Evolutionary conservation across 1,140 invertebrate genomes (phyloP).

Genomic region (Neodiprion lecontei): DNA sequence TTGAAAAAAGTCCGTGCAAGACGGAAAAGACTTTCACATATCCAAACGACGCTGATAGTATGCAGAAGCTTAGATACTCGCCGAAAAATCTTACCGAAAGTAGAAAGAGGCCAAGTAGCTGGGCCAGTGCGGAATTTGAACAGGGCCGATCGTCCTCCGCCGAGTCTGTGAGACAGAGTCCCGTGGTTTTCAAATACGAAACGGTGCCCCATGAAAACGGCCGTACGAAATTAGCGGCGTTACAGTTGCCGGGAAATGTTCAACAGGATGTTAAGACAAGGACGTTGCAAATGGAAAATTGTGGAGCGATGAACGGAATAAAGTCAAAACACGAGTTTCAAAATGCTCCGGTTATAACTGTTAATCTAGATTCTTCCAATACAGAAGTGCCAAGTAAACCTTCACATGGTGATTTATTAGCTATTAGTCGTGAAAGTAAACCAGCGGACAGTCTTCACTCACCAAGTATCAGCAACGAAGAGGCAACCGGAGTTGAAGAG

Average conservation of each 20-base stretch:
- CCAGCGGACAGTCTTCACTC: conserved; percentile 20
- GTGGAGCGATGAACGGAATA: conserved; percentile 25
- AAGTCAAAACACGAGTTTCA: conserved; percentile 26
- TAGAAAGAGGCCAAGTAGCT: conserved; percentile 38
- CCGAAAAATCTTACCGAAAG: conserved; percentile 32
- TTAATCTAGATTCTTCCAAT: conserved; percentile 38
- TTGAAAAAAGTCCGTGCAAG: conserved; percentile 36
- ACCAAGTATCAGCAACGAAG: conserved; percentile 29
- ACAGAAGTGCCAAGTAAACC: conserved; percentile 37
- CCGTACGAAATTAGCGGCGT: conserved; percentile 29
- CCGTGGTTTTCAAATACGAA: conserved; percentile 29
- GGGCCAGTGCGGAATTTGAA: conserved; percentile 38
- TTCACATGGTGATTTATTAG: conserved; percentile 9
- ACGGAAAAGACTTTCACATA: conserved; percentile 34
- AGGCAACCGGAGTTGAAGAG: conserved; percentile 26
- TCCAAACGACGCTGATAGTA: conserved; percentile 27
- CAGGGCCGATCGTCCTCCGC: conserved; percentile 15
- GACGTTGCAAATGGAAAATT: conserved; percentile 14
- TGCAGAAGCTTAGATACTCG: conserved; percentile 39
- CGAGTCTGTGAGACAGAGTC: conserved; percentile 17
- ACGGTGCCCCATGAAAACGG: conserved; percentile 35
- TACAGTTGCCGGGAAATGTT: not conserved
- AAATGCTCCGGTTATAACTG: conserved; percentile 30
- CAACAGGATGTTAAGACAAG: not conserved
- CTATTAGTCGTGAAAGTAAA: too few species aligned